Evolutionary conservation across 2,113 vertebrate species (phyloP), one percentile per base, ranked within the genome.

Genomic region (Nothocercus nigrocapillus): DNA sequence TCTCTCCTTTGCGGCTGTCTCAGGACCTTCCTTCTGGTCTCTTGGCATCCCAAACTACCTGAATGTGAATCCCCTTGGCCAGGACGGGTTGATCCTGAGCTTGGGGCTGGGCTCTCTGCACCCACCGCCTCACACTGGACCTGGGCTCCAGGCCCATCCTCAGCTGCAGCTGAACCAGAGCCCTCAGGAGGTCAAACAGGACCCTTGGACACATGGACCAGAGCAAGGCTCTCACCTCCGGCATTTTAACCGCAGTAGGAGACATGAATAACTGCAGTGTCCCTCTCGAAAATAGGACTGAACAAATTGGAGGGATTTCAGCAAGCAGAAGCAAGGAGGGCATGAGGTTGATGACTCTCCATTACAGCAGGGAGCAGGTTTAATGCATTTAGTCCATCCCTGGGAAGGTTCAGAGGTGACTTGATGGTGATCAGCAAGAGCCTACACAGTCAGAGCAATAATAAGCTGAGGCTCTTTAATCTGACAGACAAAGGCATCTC

Each of bases 241-340:
- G 53, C 47, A 58, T 53, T 68, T 58, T 49, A 87, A 45, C 32
- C 2, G 2, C 25, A n/a, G 32, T 9, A 40, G 51, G 76, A 66
- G 59, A 66, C 36, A 13, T 5, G 22, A 93, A 90, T 72, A 47
- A 21, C 38, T 64, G 85, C 51, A 75, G 68, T 51, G 62, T 59
- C 25, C 2, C 3, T 13, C 75, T 82, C 62, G 58, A 62, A 86
- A 91, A 79, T 24, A 79, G 47, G 51, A 73, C 1, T 76, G 78
- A 91, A 76, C 32, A 82, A 79, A 87, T 25, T 66, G 70, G n/a
- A 87, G 59, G 32, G 63, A 59, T 63, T 94, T 94, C 63, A 62
- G 74, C 38, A 82, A 45, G 54, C 30, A 79, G 63, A 89, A 87
- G 27, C 40, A 82, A 91, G 70, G 92, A 92, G 78, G 85, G 88